Base-by-base conservation (phyloP, 2,797 vertebrate species). In the Okamejei kenojei region DNA sequence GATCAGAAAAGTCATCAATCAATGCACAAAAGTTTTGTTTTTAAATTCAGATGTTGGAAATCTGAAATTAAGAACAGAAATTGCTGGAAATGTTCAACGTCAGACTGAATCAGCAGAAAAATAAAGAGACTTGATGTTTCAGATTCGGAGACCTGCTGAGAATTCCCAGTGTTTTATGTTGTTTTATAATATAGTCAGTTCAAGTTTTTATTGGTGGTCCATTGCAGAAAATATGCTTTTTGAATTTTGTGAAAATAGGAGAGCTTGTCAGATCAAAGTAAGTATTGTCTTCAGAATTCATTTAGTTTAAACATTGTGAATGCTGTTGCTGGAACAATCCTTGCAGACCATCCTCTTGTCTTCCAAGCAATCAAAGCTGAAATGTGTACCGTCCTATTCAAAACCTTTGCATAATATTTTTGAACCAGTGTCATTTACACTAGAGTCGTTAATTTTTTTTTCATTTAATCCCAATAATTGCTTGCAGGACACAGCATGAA, bases 401-500 rank as follows among this genome's bases (percentile, higher is more conserved):
- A 73, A 91, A 91, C 26, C 90, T 54, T 45, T 91, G 90, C 71
- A 74, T 38, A 91, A 91, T 91, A 73, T 91, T 74, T 74, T 91
- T 91, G 35, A 23, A 54, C 90, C 68, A 3, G 19, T 91, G 90
- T 73, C 90, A 74, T 91, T 35, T 74, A 74, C 45, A 68, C 23
- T 23, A 17, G 23, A n/a, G 79, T 1, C 2, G 90, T 88, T 93
- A 35, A 45, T 45, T 91, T 86, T 93, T 73, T 93, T 0, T 7
- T 45, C 19, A 54, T 93, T 93, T 94, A 93, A 88, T 71, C 15
- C 0, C 32, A 93, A 91, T 91, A 93, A 93, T 93, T 3, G 93
- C 9, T 63, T 93, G 3, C 29, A 86, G 45, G 61, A 93, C 63
- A 93, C 76, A 10, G 3, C 15, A 93, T 58, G 9, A 0, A 93